Evolutionary conservation across 2,888 invertebrate species (phyloP).

Genomic region (Himalopsyche tibetana): DNA sequence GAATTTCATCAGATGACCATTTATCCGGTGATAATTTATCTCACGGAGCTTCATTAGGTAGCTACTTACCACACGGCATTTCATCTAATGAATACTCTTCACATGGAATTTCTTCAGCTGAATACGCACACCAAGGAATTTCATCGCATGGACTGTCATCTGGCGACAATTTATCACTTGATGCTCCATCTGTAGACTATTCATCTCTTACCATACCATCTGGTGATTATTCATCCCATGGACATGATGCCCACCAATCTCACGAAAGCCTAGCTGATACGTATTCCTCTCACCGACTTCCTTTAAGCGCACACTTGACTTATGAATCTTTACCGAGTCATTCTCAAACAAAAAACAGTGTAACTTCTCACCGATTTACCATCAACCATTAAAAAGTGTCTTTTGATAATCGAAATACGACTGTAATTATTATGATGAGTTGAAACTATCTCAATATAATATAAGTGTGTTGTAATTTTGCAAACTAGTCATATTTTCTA

Average conservation of each 20-base stretch:
- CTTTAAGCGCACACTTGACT: background rate
- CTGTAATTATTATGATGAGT: background rate
- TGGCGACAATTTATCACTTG: background rate
- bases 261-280: background rate
- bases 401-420: background rate
- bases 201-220: no score
- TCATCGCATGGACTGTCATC: background rate
- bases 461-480: no score
- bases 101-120: background rate
- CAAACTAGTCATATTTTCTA: no score
- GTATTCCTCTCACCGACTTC: background rate
- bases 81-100: no score
- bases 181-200: background rate
- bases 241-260: background rate
- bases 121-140: background rate
- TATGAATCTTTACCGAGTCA: background rate
- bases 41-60: background rate
- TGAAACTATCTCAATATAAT: no score
- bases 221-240: background rate
- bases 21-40: background rate
- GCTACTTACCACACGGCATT: background rate
- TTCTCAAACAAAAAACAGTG: conserved; percentile 47
- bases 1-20: background rate
- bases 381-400: conserved; percentile 14
- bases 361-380: conserved; percentile 34